Conservation (phyloP, 2,888 invertebrate genomes). For the Augochlorella aurata region DNA sequence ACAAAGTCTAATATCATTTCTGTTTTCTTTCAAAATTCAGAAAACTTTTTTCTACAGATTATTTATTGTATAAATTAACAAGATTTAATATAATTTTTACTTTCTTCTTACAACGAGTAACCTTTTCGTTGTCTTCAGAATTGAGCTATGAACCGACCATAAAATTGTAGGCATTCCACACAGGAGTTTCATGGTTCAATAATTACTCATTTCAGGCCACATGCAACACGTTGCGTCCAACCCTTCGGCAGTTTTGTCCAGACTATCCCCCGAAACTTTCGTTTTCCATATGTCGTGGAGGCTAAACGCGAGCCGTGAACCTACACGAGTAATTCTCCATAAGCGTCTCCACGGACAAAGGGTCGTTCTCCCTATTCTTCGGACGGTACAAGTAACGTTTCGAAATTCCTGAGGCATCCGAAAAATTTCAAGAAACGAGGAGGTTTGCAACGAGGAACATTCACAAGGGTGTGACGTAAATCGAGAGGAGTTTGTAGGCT, state of each 20-base stretch:
- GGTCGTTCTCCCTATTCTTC: background rate
- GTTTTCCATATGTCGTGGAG: background rate
- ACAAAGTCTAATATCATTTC: too few species aligned
- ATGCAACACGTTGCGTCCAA: background rate
- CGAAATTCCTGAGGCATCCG: too few species aligned
- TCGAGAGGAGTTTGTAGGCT: background rate
- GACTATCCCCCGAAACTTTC: background rate
- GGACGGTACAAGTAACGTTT: background rate
- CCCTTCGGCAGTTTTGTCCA: background rate
- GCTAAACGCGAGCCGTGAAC: background rate
- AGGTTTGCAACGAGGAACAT: background rate
- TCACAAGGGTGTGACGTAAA: conserved; percentile 1
- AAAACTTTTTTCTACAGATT: too few species aligned
- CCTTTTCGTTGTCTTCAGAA: too few species aligned
- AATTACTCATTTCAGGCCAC: background rate
- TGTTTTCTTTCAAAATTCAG: too few species aligned
- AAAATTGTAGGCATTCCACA: background rate
- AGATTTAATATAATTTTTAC: too few species aligned
- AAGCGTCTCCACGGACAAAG: background rate
- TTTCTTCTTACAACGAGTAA: too few species aligned
- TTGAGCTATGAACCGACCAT: background rate
- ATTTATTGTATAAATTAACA: too few species aligned
- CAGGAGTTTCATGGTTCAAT: background rate
- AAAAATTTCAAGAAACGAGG: background rate
- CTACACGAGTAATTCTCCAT: background rate